phyloP scores from a whole-genome alignment of 2,113 vertebrate genomes.

The Ursus arctos region DNA sequence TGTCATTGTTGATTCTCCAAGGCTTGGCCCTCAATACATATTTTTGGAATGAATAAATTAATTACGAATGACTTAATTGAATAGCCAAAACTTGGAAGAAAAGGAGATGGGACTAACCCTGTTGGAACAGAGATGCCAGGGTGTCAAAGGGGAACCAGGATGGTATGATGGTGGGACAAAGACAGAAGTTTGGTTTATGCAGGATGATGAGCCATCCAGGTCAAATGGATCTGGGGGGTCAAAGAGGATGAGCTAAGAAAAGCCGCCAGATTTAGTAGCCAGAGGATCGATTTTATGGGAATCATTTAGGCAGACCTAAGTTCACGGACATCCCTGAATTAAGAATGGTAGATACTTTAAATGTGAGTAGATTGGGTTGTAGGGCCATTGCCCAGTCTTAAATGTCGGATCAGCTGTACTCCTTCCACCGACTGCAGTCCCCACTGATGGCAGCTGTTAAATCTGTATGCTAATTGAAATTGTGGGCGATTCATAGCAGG shows the following conservation, averaged over 20 bases:
- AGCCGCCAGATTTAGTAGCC: background rate
- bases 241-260: background rate
- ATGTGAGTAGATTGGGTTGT: background rate
- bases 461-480: slow-evolving; percentile 65
- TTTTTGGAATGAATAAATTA: background rate
- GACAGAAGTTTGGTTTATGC: background rate
- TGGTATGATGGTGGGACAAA: background rate
- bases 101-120: background rate
- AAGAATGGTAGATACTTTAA: background rate
- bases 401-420: slow-evolving; percentile 11
- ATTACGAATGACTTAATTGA: background rate
- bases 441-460: background rate
- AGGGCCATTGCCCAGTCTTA: background rate
- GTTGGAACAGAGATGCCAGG: background rate
- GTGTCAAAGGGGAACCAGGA: background rate
- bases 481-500: slow-evolving; percentile 2
- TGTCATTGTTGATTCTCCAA: background rate
- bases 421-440: background rate
- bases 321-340: background rate
- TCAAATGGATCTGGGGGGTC: background rate
- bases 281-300: background rate
- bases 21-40: background rate
- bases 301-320: background rate
- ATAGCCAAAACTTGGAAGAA: background rate
- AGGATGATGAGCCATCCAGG: background rate